Evolutionary conservation across 2,888 invertebrate genomes (phyloP).

Genomic region (Tiphia femorata): DNA sequence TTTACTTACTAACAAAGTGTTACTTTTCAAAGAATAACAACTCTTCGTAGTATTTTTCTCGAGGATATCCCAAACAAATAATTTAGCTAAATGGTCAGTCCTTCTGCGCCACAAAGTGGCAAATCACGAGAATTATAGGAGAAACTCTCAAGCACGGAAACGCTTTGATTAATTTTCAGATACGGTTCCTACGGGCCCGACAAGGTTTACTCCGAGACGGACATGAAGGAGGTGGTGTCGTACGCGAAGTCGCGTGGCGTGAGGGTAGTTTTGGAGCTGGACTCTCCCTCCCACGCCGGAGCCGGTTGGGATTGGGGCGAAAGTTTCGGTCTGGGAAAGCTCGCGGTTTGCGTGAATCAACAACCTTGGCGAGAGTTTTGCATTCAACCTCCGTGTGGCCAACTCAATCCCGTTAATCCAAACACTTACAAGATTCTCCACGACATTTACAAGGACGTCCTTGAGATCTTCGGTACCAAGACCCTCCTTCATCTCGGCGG

Average conservation of each 20-base stretch:
- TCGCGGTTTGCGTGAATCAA: conserved; percentile 77
- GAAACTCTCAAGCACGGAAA: no score
- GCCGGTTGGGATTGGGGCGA: conserved; percentile 87
- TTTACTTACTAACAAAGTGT: no score
- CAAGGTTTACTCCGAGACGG: conserved; percentile 78
- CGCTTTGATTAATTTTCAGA: no score
- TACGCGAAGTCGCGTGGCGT: conserved; percentile 87
- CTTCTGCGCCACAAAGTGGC: no score
- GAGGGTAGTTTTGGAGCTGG: conserved; percentile 88
- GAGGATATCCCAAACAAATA: no score
- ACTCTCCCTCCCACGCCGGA: conserved; percentile 89
- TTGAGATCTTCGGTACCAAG: conserved; percentile 73
- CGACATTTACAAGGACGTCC: conserved; percentile 79
- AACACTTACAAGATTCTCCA: conserved; percentile 78
- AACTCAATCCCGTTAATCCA: conserved; percentile 83
- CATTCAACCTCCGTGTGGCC: conserved; percentile 88
- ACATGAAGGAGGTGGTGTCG: conserved; percentile 77
- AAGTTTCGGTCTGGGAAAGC: conserved; percentile 73
- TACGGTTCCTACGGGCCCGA: conserved; percentile 81
- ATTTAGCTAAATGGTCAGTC: no score
- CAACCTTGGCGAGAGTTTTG: conserved; percentile 81
- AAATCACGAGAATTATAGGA: no score
- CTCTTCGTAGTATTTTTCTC: no score
- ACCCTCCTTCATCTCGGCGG: conserved; percentile 85
- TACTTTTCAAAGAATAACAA: no score